Percentiles rank a stretch among this genome's conserved stretches.
These are phyloP conservation scores for Panurus biarmicus DNA, from an alignment of 2,113 vertebrate genomes.

Conservation along the genomic window DNA sequence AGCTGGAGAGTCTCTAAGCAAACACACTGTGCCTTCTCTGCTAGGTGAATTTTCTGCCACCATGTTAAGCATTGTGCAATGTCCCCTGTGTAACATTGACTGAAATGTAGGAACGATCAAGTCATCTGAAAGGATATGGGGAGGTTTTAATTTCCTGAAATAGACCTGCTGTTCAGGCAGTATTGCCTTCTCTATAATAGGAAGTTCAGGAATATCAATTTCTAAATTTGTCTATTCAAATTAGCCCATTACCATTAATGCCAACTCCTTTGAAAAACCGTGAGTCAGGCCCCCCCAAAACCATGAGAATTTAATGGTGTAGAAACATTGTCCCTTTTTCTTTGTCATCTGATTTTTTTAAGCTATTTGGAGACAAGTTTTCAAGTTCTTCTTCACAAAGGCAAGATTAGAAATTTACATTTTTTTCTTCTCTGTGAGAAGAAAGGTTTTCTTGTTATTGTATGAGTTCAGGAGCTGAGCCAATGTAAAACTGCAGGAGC, in stretches of 20 bases:
- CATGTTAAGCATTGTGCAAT: constrained; percentile 7
- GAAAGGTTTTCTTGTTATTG: neutral
- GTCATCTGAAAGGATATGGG: constrained; percentile 56
- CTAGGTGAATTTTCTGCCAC: constrained; percentile 54
- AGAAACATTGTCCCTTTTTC: constrained; percentile 38
- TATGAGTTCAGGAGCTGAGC: constrained; percentile 5
- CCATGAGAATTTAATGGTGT: constrained; percentile 34
- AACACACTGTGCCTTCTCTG: neutral
- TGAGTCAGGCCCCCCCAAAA: neutral
- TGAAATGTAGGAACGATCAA: constrained; percentile 54
- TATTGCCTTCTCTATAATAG: constrained; percentile 53
- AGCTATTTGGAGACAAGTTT: constrained; percentile 19
- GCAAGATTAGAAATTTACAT: neutral
- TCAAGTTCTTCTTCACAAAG: neutral
- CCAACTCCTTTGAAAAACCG: constrained; percentile 37
- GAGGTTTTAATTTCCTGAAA: constrained; percentile 62
- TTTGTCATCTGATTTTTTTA: constrained; percentile 31
- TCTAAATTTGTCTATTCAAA: constrained; percentile 61
- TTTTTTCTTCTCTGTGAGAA: neutral
- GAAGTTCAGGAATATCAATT: constrained; percentile 64
- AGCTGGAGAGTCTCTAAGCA: constrained; percentile 22
- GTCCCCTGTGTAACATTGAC: constrained; percentile 60
- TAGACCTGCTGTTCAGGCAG: constrained; percentile 61
- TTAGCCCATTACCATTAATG: constrained; percentile 48
- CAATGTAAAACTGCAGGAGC: constrained; percentile 26